These are phyloP conservation scores for Corvus moneduloides DNA, from an alignment of 2,113 vertebrate genomes.

Conservation along the genomic window DNA sequence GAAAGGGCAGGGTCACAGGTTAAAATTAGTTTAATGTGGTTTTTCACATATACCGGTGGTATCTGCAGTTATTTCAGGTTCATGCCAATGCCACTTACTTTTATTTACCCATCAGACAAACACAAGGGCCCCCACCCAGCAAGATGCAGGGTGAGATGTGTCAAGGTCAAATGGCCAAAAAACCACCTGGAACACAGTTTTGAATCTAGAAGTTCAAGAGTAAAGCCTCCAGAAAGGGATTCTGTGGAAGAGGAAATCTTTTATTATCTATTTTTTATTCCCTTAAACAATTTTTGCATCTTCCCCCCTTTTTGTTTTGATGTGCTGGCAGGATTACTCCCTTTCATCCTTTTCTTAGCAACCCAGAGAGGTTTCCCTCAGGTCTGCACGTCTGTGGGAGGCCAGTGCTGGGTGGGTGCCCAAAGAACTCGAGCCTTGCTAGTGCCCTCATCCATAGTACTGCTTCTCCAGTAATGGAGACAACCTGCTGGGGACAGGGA, in stretches of 20 bases:
- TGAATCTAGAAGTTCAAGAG: not conserved
- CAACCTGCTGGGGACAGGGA: not conserved
- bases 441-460: not conserved
- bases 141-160: not conserved
- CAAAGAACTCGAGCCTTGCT: not conserved
- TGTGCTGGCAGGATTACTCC: not conserved
- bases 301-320: not conserved
- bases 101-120: not conserved
- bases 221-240: not conserved
- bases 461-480: not conserved
- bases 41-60: not conserved
- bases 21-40: not conserved
- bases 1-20: not conserved
- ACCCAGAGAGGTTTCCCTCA: not conserved
- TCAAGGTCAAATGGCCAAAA: not conserved
- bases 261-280: not conserved
- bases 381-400: accelerated
- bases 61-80: not conserved
- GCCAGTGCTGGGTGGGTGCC: not conserved
- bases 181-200: not conserved
- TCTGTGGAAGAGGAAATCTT: not conserved
- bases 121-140: accelerated
- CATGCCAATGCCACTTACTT: not conserved
- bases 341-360: not conserved
- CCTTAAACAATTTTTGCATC: not conserved